A percentile compares a stretch with the other conserved stretches of the same genome.
Evolutionary conservation across 2,113 vertebrate species (phyloP).

Genomic region (Bos javanicus): DNA sequence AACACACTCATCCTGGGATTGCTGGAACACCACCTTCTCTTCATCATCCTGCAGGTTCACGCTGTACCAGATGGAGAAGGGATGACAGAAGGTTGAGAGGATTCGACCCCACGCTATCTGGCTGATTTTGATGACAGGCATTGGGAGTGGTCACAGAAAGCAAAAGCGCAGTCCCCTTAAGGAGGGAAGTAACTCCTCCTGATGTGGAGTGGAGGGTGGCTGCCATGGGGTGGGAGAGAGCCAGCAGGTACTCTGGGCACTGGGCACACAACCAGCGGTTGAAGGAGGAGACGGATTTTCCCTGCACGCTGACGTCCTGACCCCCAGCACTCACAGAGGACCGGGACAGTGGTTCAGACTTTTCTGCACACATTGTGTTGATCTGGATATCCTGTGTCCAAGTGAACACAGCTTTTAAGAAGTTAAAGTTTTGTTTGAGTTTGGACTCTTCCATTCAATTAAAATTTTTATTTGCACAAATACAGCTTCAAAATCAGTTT

Average conservation of each 20-base stretch:
- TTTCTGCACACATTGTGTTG: neutral
- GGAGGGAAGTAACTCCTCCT: neutral
- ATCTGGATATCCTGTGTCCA: neutral
- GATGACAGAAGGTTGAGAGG: neutral
- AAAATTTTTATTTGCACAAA: too few species aligned
- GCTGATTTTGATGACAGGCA: constrained; percentile 30
- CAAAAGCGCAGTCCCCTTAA: neutral
- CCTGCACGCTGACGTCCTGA: neutral
- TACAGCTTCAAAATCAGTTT: too few species aligned
- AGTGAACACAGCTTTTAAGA: neutral
- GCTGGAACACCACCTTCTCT: neutral
- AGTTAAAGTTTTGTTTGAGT: too few species aligned
- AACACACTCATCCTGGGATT: neutral
- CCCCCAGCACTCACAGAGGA: neutral
- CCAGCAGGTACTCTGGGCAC: too few species aligned
- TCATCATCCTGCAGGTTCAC: neutral
- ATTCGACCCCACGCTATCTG: neutral
- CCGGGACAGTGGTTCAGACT: neutral
- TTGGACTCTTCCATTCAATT: too few species aligned
- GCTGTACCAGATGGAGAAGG: neutral
- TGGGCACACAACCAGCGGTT: neutral
- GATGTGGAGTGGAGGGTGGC: too few species aligned
- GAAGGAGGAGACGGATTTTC: neutral
- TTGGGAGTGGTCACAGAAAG: neutral
- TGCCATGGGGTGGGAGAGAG: too few species aligned